phyloP scores from a whole-genome alignment of 2,797 vertebrate species.

The Toxotes lorentzi region DNA sequence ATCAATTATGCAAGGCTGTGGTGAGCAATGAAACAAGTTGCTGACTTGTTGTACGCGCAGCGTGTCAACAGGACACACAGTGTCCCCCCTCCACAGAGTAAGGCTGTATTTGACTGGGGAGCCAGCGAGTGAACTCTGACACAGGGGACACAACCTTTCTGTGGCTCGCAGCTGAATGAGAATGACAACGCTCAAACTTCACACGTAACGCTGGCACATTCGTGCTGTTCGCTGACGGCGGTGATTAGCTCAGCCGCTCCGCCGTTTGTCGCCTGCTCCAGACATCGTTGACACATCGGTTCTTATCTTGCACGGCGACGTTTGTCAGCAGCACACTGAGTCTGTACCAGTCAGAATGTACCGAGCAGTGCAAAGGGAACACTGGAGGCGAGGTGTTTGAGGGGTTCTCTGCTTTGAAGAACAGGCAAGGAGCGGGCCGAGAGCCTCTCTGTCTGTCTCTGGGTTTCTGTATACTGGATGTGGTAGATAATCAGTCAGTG shows the following conservation, averaged over 20 bases:
- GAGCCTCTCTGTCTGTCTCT: slow-evolving; percentile 10
- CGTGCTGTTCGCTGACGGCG: not conserved
- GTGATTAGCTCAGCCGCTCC: not conserved
- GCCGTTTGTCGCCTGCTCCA: not conserved
- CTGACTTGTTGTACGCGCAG: not conserved
- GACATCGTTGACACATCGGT: not conserved
- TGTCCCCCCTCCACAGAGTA: not conserved
- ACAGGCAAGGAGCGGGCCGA: not conserved
- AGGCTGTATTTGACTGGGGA: slow-evolving; percentile 1
- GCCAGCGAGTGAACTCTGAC: not conserved
- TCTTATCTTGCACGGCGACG: not conserved
- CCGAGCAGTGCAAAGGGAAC: not conserved
- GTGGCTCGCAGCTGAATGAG: slow-evolving; percentile 6
- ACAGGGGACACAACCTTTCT: slow-evolving; percentile 4
- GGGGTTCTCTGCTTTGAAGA: not conserved
- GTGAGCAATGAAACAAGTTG: not conserved
- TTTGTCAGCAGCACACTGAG: not conserved
- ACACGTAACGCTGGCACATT: too few relatives aligned
- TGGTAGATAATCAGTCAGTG: slow-evolving; percentile 25
- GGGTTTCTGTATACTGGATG: slow-evolving; percentile 14
- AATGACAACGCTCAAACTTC: not conserved
- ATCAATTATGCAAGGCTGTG: not conserved
- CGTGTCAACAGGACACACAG: not conserved
- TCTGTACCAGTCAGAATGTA: not conserved
- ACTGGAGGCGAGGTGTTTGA: not conserved